phyloP scores from a whole-genome alignment of 2,888 invertebrate genomes.

The Thymelicus lineola region DNA sequence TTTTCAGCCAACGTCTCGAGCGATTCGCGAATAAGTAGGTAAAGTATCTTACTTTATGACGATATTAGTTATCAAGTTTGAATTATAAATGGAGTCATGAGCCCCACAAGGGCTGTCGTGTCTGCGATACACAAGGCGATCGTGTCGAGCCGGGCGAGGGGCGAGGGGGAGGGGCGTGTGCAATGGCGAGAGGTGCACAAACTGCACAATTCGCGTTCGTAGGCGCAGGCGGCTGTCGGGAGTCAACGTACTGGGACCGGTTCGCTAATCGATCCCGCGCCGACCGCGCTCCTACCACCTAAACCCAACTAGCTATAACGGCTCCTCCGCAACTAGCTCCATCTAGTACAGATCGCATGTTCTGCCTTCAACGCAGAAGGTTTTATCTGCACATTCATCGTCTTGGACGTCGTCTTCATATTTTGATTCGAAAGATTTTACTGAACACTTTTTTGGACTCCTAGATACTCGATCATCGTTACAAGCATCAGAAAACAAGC shows the following conservation, averaged over 20 bases:
- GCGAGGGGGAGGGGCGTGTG: conserved; percentile 44
- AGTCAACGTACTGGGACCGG: conserved; percentile 82
- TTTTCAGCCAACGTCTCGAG: conserved; percentile 13
- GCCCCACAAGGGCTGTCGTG: conserved; percentile 31
- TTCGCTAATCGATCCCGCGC: conserved; percentile 82
- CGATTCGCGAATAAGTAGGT: conserved; percentile 1
- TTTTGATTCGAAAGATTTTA: not conserved
- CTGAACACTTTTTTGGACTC: too few species aligned
- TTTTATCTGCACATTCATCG: not conserved
- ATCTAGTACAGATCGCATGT: conserved; percentile 1
- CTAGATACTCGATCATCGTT: too few species aligned
- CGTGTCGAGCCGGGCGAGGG: conserved; percentile 39
- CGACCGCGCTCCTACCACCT: conserved; percentile 77
- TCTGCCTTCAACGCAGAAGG: not conserved
- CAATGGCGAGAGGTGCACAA: conserved; percentile 65
- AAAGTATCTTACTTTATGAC: conserved; percentile 3
- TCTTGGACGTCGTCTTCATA: not conserved
- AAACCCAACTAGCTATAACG: conserved; percentile 72
- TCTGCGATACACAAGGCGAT: conserved; percentile 44
- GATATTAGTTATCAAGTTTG: conserved; percentile 28
- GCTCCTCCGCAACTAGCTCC: conserved; percentile 57
- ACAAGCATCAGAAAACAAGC: too few species aligned
- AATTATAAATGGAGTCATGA: conserved; percentile 35
- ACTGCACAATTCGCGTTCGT: conserved; percentile 69
- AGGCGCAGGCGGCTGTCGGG: conserved; percentile 68